These are phyloP conservation scores for Agrotis clavis DNA, from an alignment of 2,888 invertebrate species.

Conservation along the genomic window DNA sequence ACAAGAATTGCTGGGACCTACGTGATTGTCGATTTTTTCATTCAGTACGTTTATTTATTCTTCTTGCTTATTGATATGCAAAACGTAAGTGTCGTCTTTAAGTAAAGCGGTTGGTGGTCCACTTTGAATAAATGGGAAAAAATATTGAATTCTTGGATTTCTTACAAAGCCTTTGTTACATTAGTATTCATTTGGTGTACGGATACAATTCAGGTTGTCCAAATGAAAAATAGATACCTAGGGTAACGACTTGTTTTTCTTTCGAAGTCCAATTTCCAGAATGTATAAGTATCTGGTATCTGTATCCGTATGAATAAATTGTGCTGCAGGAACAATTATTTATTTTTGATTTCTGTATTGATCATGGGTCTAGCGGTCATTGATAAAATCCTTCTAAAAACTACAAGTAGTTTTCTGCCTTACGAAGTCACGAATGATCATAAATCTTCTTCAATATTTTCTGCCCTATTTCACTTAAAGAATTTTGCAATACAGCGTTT, in stretches of 20 bases:
- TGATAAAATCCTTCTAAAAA: no score
- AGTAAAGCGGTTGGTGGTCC: conserved; percentile 59
- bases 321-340: background rate
- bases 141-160: conserved; percentile 43
- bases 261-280: background rate
- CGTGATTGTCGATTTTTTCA: conserved; percentile 34
- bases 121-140: conserved; percentile 45
- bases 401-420: background rate
- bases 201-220: conserved; percentile 46
- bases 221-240: conserved; percentile 18
- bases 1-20: conserved; percentile 44
- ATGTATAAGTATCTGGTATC: background rate
- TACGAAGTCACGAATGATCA: background rate
- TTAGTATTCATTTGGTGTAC: conserved; percentile 55
- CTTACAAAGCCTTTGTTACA: conserved; percentile 29
- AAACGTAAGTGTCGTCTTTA: conserved; percentile 38
- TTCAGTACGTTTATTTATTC: conserved; percentile 29
- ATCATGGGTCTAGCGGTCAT: no score
- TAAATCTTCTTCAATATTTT: conserved; percentile 11
- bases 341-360: background rate
- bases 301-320: background rate
- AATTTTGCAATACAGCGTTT: conserved; percentile 4
- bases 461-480: conserved; percentile 7
- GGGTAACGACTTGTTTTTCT: conserved; percentile 13
- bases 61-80: conserved; percentile 52